phyloP scores from a whole-genome alignment of 1,140 invertebrate species.

The Heliothis subflexa region DNA sequence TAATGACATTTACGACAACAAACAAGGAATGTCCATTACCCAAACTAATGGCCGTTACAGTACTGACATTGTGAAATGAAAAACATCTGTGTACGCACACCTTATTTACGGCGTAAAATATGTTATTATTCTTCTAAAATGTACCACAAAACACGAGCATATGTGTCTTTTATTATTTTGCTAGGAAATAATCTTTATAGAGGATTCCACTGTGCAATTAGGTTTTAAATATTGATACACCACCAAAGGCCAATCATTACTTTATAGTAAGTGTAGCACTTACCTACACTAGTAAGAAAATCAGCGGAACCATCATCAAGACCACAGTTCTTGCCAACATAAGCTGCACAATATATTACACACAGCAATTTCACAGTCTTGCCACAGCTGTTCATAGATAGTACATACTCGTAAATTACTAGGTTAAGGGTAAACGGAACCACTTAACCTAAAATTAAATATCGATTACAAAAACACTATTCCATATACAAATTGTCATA shows the following conservation, averaged over 20 bases:
- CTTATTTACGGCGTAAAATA: slow-evolving; percentile 32
- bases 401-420: background rate
- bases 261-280: too few relatives aligned
- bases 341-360: background rate
- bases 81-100: background rate
- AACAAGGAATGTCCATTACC: background rate
- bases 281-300: too few relatives aligned
- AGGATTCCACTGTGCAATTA: too few relatives aligned
- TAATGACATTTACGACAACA: background rate
- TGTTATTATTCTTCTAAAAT: slow-evolving; percentile 9
- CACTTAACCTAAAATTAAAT: background rate
- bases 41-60: background rate
- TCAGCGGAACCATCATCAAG: too few relatives aligned
- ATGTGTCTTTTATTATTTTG: background rate
- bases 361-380: background rate
- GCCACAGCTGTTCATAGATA: background rate
- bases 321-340: too few relatives aligned
- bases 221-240: too few relatives aligned
- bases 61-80: background rate
- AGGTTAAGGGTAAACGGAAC: background rate
- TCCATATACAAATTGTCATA: slow-evolving; percentile 17
- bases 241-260: too few relatives aligned
- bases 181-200: background rate
- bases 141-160: background rate
- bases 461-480: background rate